Percentiles rank a stretch among this genome's conserved stretches.
These are phyloP conservation scores for Venustoraphidia nigricollis DNA, from an alignment of 2,888 invertebrate species.

Conservation along the genomic window DNA sequence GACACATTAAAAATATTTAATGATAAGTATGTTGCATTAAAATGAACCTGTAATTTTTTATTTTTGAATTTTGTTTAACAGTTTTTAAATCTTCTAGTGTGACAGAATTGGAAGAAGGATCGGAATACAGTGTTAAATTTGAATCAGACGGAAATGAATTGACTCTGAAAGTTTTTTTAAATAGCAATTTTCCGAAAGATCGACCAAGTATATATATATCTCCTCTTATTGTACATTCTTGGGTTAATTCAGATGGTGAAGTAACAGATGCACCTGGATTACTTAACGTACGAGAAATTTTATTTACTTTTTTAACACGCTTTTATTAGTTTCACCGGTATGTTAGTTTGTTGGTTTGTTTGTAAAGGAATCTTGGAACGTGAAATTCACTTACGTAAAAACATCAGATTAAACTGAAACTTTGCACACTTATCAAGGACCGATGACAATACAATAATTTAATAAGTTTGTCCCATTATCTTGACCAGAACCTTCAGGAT, in stretches of 20 bases:
- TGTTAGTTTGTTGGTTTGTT: too few relatives aligned
- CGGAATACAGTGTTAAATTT: slow-evolving; percentile 59
- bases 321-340: too few relatives aligned
- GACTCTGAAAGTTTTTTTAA: slow-evolving; percentile 46
- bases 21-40: slow-evolving; percentile 43
- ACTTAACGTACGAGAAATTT: slow-evolving; percentile 38
- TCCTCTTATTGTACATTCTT: slow-evolving; percentile 52
- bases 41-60: slow-evolving; percentile 5
- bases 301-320: neutral
- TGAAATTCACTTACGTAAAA: too few relatives aligned
- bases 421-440: too few relatives aligned
- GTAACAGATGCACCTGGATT: slow-evolving; percentile 60
- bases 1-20: slow-evolving; percentile 72
- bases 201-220: slow-evolving; percentile 53
- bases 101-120: slow-evolving; percentile 49
- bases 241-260: slow-evolving; percentile 55
- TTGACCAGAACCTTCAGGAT: too few relatives aligned
- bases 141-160: slow-evolving; percentile 46
- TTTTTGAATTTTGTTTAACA: neutral
- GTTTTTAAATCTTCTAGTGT: slow-evolving; percentile 34
- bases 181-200: slow-evolving; percentile 59
- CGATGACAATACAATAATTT: too few relatives aligned
- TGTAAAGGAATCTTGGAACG: too few relatives aligned
- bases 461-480: too few relatives aligned
- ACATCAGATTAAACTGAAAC: too few relatives aligned